These are phyloP conservation scores for Drosophila mimica DNA, from an alignment of 2,888 invertebrate species.

Conservation along the genomic window DNA sequence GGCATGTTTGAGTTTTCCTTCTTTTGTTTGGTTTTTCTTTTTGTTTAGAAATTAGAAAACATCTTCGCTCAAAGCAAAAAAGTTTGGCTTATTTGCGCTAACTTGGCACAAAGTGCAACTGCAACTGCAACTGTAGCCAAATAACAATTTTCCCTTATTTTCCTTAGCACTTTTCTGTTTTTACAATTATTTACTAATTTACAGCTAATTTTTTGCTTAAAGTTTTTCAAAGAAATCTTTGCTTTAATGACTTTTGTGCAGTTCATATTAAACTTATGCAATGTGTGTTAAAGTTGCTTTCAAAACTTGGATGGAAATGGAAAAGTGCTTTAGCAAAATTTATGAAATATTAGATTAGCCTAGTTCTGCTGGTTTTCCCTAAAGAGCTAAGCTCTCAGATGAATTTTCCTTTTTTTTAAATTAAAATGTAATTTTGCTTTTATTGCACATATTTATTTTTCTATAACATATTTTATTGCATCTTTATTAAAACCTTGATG, in stretches of 20 bases:
- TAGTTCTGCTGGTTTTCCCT: neutral
- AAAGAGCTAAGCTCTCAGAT: neutral
- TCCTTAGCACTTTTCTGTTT: constrained; percentile 21
- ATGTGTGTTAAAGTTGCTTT: neutral
- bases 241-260: constrained; percentile 64
- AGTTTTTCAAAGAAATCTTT: constrained; percentile 43
- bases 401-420: neutral
- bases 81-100: constrained; percentile 23
- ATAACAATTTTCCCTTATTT: constrained; percentile 13
- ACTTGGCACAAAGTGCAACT: constrained; percentile 50
- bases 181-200: constrained; percentile 62
- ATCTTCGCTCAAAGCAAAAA: constrained; percentile 44
- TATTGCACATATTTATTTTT: neutral
- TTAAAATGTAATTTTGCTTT: neutral
- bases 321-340: neutral
- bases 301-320: constrained; percentile 1
- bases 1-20: constrained; percentile 13
- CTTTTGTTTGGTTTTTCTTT: neutral
- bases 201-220: constrained; percentile 64
- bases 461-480: neutral
- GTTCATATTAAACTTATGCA: neutral
- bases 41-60: constrained; percentile 37
- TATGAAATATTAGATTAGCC: neutral
- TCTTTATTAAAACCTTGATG: neutral
- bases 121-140: constrained; percentile 42